Base-by-base conservation (phyloP, 2,888 invertebrate genomes). In the Oscheius sp. region DNA sequence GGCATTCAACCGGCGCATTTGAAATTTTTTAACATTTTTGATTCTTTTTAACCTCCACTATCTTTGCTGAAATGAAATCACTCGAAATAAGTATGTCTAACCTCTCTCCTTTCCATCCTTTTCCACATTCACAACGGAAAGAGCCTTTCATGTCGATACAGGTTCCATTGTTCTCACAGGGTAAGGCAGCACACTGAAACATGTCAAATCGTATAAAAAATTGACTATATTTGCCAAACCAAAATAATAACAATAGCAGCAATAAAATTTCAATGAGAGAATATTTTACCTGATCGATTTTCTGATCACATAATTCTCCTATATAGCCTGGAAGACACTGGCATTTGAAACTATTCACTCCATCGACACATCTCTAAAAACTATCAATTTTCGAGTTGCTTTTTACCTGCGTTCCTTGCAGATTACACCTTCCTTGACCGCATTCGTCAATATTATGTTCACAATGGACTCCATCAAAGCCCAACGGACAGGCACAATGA, bases 391-490 rank as follows among this genome's bases (percentile, higher is more conserved):
- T n/a, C n/a, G 3, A 14, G 20, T 30, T 49, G 41, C 22, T 20
- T 2, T 28, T 28, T 12, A 71, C 72, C 65, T 72, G 68, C 14
- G 74, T 73, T 49, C 72, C 68, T 4, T 20, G 49, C 6, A 33
- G 41, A 47, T 72, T 73, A 38, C 75, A 77, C 50, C 69, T 56
- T 49, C 59, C 67, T 8, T 67, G 20, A 2, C 91, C 90, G 86
- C 98, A 98, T 85, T 97, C 95, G 85, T 97, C 93, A 56, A 94
- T 92, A 83, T 95, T 94, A 2, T 91, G 90, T 81, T 95, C 94
- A 85, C 96, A 96, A 45, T 85, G 84, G 4, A 77, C 94, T 45
- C 97, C 98, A 45, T 94, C 92, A 85, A 91, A 96, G 33, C 95
- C 95, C 14, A 94, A 94, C 68, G 94, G 90, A 86, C 97, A 97